These are phyloP conservation scores for Agapornis canus DNA, from an alignment of 2,797 vertebrate genomes.

Conservation along the genomic window DNA sequence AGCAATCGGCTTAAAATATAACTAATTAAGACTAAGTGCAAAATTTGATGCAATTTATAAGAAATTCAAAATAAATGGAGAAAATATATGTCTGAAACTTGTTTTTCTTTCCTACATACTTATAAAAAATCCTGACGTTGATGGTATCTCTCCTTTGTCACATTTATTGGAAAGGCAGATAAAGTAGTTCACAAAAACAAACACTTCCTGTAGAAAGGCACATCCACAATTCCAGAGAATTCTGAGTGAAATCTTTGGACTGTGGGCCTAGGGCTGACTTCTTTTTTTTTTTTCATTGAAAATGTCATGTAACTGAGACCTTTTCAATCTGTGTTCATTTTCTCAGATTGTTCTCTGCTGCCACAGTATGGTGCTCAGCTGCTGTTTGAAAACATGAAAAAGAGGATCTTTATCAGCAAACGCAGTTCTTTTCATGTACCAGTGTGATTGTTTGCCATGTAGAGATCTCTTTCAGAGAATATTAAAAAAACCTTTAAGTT, in stretches of 20 bases:
- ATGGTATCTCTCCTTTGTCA: neutral
- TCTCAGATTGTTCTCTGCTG: conserved; percentile 65
- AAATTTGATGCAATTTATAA: conserved; percentile 6
- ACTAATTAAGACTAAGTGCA: conserved; percentile 20
- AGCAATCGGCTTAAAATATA: conserved; percentile 23
- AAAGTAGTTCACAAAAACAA: neutral
- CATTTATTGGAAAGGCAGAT: neutral
- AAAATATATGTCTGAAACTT: neutral
- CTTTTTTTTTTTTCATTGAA: neutral
- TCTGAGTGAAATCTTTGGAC: neutral
- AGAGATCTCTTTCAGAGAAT: conserved; percentile 6
- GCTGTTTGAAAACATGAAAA: conserved; percentile 63
- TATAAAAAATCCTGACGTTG: neutral
- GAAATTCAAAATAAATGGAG: conserved; percentile 21
- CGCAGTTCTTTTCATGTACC: conserved; percentile 13
- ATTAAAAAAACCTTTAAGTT: conserved; percentile 26
- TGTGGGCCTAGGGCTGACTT: neutral
- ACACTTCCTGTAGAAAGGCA: neutral
- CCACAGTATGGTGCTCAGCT: conserved; percentile 67
- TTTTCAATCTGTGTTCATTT: conserved; percentile 55
- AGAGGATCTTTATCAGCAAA: conserved; percentile 25
- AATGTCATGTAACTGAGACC: conserved; percentile 44
- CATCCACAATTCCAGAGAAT: neutral
- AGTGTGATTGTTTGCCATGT: conserved; percentile 8
- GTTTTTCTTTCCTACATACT: neutral